A percentile compares a stretch with the other conserved stretches of the same genome.
These are phyloP conservation scores for Gallinago media DNA, from an alignment of 2,113 vertebrate species.

Conservation along the genomic window DNA sequence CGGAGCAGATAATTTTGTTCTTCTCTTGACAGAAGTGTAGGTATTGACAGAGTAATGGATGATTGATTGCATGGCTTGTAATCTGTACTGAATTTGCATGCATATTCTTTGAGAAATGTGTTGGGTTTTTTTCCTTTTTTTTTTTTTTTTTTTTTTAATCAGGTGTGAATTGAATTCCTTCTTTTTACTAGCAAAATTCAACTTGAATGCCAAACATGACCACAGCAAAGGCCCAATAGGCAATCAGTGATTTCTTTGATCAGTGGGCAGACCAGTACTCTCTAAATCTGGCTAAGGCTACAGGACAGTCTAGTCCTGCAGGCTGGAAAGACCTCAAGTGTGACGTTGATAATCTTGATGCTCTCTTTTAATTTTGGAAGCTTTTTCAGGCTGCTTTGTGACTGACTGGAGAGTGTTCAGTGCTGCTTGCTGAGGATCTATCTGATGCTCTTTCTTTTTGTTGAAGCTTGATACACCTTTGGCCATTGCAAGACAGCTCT, in stretches of 20 bases:
- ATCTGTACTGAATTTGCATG: background rate
- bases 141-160: background rate
- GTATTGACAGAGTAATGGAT: background rate
- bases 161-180: background rate
- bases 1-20: background rate
- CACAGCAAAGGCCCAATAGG: background rate
- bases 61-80: background rate
- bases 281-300: background rate
- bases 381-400: conserved; percentile 15
- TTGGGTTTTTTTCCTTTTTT: background rate
- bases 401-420: background rate
- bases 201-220: background rate
- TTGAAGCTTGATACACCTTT: conserved; percentile 32
- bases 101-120: background rate
- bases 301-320: background rate
- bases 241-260: background rate
- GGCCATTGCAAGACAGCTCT: conserved; percentile 45
- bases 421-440: conserved; percentile 19
- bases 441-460: conserved; percentile 23
- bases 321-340: background rate
- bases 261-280: background rate
- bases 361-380: conserved; percentile 4
- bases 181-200: background rate
- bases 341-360: background rate
- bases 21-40: background rate